phyloP scores from a whole-genome alignment of 2,113 vertebrate genomes.

The Pterocles gutturalis region DNA sequence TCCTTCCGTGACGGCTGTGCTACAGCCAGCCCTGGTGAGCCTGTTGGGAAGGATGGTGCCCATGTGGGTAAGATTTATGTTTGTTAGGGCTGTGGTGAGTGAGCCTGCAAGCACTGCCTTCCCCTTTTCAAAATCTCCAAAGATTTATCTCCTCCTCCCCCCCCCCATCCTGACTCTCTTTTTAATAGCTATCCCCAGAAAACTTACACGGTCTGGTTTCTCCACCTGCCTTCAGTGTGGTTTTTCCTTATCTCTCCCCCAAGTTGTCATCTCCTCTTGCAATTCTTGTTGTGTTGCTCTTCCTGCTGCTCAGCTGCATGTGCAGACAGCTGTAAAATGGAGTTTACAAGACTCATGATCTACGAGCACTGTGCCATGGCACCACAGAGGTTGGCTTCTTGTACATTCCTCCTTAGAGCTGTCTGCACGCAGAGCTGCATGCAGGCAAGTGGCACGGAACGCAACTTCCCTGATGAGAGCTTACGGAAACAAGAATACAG shows the following conservation, averaged over 20 bases:
- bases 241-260: neutral
- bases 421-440: neutral
- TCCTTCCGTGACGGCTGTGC: neutral
- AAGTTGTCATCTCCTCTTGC: neutral
- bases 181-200: neutral
- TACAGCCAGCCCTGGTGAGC: neutral
- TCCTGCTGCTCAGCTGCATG: slow-evolving; percentile 19
- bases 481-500: neutral
- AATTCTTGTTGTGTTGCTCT: neutral
- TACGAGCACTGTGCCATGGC: neutral
- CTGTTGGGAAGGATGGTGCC: slow-evolving; percentile 20
- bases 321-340: slow-evolving; percentile 23
- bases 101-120: slow-evolving; percentile 10
- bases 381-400: neutral
- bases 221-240: neutral
- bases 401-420: neutral
- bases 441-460: neutral
- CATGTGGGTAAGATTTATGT: slow-evolving; percentile 32
- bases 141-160: neutral
- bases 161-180: neutral
- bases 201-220: neutral
- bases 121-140: neutral
- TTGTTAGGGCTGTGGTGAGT: slow-evolving; percentile 26
- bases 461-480: neutral
- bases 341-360: slow-evolving; percentile 11